Evolutionary conservation across 2,113 vertebrate genomes (phyloP), one percentile per base, ranked within the genome.

Genomic region (Chaenocephalus aceratus): DNA sequence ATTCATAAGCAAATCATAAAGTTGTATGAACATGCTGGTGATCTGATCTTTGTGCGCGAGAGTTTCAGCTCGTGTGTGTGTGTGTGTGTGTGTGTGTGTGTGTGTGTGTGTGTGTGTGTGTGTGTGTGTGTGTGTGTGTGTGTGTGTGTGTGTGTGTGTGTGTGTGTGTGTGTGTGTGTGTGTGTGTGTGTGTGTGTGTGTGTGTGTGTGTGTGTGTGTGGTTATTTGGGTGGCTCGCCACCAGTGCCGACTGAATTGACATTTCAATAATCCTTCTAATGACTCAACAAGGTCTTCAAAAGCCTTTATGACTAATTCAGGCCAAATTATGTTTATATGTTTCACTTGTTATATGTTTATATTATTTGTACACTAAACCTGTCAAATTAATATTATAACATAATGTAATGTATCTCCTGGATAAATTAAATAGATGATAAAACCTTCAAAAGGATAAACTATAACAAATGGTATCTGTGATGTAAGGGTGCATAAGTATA

Each of bases 261-360:
- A 79, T 86, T 89, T 93, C 48, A 82, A 53, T 87, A 48, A 82
- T 68, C 68, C 62, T 53, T 53, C 21, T 58, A 49, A 54, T 85
- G 60, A 85, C 73, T 83, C 76, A 85, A 68, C 48, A 14, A 63
- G 41, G 6, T 79, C 46, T 63, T 53, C 34, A 61, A 54, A 61
- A 52, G 46, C 26, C 34, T 56, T 62, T 48, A 52, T 51, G 67
- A 67, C 23, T 53, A 54, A 88, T 76, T 66, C 11, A 49, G 44
- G 9, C 3, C 48, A 58, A 30, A 45, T 49, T 56, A 53, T 26
- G 8, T 5, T 14, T 9, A 6, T 45, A 44, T 30, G 21, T 71
- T 46, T 46, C 5, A 21, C 23, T 49, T 72, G 14, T 53, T 56
- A 9, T 44, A 16, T 21, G 46, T 21, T 9, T 41, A 26, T 58